Percentiles rank a stretch among this genome's conserved stretches.
Conservation (phyloP, 2,113 vertebrate species). For the Phalacrocorax pelagicus region DNA sequence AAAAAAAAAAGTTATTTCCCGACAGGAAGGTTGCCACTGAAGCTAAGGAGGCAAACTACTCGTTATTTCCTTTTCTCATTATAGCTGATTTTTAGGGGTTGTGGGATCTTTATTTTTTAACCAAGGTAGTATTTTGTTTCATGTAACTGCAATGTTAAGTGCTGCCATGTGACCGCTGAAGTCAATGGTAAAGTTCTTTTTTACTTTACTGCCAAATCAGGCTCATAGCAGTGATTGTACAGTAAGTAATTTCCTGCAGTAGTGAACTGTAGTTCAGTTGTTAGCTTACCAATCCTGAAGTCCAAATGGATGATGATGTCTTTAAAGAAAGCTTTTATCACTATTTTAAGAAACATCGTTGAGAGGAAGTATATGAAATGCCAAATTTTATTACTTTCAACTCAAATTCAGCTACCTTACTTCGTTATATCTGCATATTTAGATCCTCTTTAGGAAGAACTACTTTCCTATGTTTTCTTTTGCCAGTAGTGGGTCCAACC, state of each 20-base stretch:
- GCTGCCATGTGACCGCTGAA: background rate
- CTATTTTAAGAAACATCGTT: background rate
- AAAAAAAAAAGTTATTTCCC: background rate
- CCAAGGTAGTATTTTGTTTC: background rate
- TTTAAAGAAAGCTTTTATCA: background rate
- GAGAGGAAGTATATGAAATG: background rate
- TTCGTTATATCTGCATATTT: background rate
- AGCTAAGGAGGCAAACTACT: background rate
- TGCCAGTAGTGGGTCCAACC: background rate
- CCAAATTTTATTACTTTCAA: background rate
- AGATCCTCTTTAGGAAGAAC: background rate
- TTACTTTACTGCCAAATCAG: background rate
- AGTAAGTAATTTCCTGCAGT: background rate
- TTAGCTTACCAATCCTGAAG: background rate
- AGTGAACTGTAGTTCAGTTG: background rate
- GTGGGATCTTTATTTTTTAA: background rate
- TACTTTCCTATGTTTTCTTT: background rate
- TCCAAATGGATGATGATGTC: background rate
- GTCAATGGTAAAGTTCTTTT: background rate
- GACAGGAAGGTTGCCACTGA: background rate
- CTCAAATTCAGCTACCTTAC: background rate
- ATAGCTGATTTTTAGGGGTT: background rate
- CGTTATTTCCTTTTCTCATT: background rate
- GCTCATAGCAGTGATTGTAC: background rate
- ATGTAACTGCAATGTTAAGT: background rate